Percentiles rank a stretch among this genome's conserved stretches.
These are phyloP conservation scores for Cyclargus thomasi DNA, from an alignment of 1,140 invertebrate genomes.

Conservation along the genomic window DNA sequence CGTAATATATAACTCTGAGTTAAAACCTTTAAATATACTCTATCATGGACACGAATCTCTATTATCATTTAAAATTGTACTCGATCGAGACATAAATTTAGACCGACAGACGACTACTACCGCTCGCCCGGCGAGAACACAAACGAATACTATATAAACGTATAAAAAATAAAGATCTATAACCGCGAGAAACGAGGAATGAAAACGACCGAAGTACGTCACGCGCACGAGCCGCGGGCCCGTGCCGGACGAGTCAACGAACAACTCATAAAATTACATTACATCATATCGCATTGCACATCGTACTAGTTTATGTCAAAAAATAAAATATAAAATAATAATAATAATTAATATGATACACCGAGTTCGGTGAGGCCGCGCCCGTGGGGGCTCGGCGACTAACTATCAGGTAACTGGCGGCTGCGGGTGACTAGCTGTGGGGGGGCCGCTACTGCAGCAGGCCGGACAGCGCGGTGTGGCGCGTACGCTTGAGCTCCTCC, in stretches of 20 bases:
- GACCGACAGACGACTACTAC: slow-evolving; percentile 52
- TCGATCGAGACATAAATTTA: slow-evolving; percentile 63
- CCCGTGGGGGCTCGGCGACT: slow-evolving; percentile 7
- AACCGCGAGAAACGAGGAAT: slow-evolving; percentile 64
- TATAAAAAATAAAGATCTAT: slow-evolving; percentile 74
- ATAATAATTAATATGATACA: slow-evolving; percentile 32
- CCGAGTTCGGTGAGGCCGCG: slow-evolving; percentile 36
- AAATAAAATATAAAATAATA: slow-evolving; percentile 40
- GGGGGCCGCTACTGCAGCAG: slow-evolving; percentile 76
- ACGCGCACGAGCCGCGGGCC: slow-evolving; percentile 24
- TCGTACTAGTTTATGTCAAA: slow-evolving; percentile 26
- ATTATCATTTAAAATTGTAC: slow-evolving; percentile 63
- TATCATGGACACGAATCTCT: slow-evolving; percentile 63
- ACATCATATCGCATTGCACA: slow-evolving; percentile 38
- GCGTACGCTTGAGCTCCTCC: slow-evolving; percentile 94
- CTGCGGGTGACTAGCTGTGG: slow-evolving; percentile 1
- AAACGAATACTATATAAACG: slow-evolving; percentile 54
- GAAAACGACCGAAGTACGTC: slow-evolving; percentile 36
- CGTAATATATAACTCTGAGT: slow-evolving; percentile 70
- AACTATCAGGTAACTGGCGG: slow-evolving; percentile 13
- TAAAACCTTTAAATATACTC: slow-evolving; percentile 67
- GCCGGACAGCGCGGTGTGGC: slow-evolving; percentile 87
- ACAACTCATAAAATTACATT: slow-evolving; percentile 31
- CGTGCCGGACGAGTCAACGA: slow-evolving; percentile 30
- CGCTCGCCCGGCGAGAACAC: slow-evolving; percentile 39